A percentile compares a stretch with the other conserved stretches of the same genome.
phyloP scores from a whole-genome alignment of 1,140 invertebrate species.

The Drosophila virilis region DNA sequence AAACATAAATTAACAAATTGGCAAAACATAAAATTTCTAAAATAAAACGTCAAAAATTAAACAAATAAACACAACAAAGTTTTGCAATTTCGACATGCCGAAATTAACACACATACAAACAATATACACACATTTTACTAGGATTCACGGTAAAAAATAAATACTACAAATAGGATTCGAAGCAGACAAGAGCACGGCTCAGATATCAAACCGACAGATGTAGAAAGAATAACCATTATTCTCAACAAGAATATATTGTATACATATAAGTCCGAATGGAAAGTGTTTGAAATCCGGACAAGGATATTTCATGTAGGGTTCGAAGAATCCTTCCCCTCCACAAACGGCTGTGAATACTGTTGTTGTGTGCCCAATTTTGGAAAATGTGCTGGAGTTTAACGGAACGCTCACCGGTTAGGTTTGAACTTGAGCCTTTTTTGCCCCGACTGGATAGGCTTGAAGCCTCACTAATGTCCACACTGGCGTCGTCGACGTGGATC shows the following conservation, averaged over 20 bases:
- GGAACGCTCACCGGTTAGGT: slow-evolving; percentile 89
- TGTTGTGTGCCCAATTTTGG: neutral
- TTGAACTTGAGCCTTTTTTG: slow-evolving; percentile 92
- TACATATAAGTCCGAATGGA: no score
- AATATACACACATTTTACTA: slow-evolving; percentile 1
- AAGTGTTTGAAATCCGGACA: neutral
- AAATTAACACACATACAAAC: slow-evolving; percentile 46
- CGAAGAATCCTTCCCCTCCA: neutral
- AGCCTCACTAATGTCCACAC: slow-evolving; percentile 90
- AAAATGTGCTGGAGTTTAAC: neutral
- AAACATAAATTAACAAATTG: slow-evolving; percentile 73
- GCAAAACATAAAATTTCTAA: slow-evolving; percentile 30
- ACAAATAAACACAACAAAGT: slow-evolving; percentile 2
- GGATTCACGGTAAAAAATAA: neutral
- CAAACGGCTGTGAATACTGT: no score
- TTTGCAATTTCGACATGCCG: slow-evolving; percentile 33
- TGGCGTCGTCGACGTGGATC: slow-evolving; percentile 92
- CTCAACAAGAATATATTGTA: no score
- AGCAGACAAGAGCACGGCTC: neutral
- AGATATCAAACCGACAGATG: neutral
- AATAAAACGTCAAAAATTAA: slow-evolving; percentile 58
- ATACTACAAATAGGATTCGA: neutral
- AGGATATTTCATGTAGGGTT: neutral
- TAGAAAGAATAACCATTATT: no score
- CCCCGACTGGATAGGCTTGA: slow-evolving; percentile 89